Evolutionary conservation across 1,140 invertebrate species (phyloP).

Genomic region (Ooceraea biroi): DNA sequence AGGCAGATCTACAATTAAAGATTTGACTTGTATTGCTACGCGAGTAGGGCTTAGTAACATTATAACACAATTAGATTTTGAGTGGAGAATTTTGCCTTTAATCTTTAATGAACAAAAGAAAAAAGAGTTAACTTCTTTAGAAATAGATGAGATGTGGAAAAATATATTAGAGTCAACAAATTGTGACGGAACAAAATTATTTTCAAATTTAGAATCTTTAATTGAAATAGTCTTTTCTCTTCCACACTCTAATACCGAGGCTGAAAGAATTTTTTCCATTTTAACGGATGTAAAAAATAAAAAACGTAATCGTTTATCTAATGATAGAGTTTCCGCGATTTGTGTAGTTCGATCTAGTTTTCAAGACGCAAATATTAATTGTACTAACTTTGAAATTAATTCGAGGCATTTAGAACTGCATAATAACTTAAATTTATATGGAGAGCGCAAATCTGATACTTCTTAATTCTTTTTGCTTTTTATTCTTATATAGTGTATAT

Average conservation of each 20-base stretch:
- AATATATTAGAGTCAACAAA: background rate
- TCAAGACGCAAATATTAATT: background rate
- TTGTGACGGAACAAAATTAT: constrained; percentile 23
- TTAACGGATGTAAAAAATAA: too few relatives aligned
- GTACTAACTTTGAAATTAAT: background rate
- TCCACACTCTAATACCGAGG: background rate
- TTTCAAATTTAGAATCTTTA: constrained; percentile 46
- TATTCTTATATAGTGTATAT: too few relatives aligned
- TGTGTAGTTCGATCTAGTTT: background rate
- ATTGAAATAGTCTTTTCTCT: background rate
- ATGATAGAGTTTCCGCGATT: too few relatives aligned
- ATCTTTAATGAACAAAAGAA: constrained; percentile 22
- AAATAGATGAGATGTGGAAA: constrained; percentile 46
- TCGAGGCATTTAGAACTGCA: background rate
- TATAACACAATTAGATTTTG: too few relatives aligned
- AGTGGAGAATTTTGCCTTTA: too few relatives aligned
- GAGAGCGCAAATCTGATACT: too few relatives aligned
- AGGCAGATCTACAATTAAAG: too few relatives aligned
- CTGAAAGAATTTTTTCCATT: too few relatives aligned
- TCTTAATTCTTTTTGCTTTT: too few relatives aligned
- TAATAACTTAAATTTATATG: too few relatives aligned
- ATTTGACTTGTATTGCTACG: constrained; percentile 14
- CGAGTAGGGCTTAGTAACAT: too few relatives aligned
- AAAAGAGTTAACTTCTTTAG: background rate
- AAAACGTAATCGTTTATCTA: too few relatives aligned